Evolutionary conservation across 2,113 vertebrate genomes (phyloP).

Genomic region (Neotoma lepida): DNA sequence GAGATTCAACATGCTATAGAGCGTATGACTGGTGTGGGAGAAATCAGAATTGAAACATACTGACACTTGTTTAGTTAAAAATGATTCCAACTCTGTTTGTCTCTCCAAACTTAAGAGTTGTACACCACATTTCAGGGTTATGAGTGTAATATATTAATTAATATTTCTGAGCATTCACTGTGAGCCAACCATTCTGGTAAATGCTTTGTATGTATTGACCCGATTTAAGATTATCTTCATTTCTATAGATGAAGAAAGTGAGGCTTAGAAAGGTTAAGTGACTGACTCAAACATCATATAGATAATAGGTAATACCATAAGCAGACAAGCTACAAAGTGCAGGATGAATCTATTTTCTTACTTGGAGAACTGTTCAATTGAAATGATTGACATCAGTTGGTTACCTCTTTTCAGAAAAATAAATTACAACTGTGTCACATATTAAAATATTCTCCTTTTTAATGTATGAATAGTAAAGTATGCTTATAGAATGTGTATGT

Average conservation of each 20-base stretch:
- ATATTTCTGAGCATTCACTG: conserved; percentile 11
- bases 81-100: neutral
- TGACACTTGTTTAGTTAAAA: conserved; percentile 44
- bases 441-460: conserved; percentile 19
- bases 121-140: neutral
- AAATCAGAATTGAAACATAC: neutral
- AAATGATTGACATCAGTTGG: neutral
- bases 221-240: conserved; percentile 17
- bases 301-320: neutral
- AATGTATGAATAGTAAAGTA: neutral
- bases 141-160: conserved; percentile 38
- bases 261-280: conserved; percentile 8
- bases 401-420: conserved; percentile 13
- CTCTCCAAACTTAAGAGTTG: neutral
- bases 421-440: neutral
- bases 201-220: conserved; percentile 11
- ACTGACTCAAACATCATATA: neutral
- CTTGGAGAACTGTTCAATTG: conserved; percentile 16
- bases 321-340: neutral
- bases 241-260: conserved; percentile 50
- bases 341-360: neutral
- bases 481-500: conserved; percentile 5
- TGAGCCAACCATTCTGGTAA: conserved; percentile 16
- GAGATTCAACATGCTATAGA: neutral
- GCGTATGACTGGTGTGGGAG: neutral